Percentiles rank a stretch among this genome's conserved stretches.
These are phyloP conservation scores for Trididemnum miniatum DNA, from an alignment of 23 tunicate species.

Conservation along the genomic window DNA sequence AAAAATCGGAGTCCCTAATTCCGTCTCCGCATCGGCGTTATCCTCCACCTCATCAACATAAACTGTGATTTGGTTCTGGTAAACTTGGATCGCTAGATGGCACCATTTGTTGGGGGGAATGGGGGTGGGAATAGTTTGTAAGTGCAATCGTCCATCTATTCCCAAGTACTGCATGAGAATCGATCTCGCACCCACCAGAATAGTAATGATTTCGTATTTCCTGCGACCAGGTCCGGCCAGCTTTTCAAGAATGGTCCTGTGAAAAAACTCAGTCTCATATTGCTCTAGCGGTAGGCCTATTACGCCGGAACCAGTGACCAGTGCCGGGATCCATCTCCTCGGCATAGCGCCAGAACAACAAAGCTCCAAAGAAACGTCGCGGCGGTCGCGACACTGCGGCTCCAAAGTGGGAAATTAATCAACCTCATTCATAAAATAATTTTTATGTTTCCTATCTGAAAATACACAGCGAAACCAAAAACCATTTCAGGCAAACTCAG, in stretches of 20 bases:
- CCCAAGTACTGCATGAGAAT: slow-evolving; percentile 67
- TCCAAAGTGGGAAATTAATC: no score
- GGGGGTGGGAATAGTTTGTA: slow-evolving; percentile 26
- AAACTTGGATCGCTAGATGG: slow-evolving; percentile 80
- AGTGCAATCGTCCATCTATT: slow-evolving; percentile 37
- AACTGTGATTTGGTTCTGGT: slow-evolving; percentile 48
- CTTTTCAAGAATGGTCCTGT: slow-evolving; percentile 72
- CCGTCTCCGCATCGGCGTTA: neutral
- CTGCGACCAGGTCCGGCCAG: slow-evolving; percentile 42
- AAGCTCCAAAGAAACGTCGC: no score
- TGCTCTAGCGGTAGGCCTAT: no score
- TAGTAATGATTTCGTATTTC: slow-evolving; percentile 40
- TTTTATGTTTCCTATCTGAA: no score
- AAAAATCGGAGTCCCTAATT: slow-evolving; percentile 17
- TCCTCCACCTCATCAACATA: slow-evolving; percentile 54
- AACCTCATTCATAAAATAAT: no score
- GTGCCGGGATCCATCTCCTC: no score
- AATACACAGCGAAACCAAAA: no score
- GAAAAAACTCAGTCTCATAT: no score
- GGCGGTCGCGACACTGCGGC: no score
- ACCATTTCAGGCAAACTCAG: no score
- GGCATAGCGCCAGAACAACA: no score
- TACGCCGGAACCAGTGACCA: no score
- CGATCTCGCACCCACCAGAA: slow-evolving; percentile 46
- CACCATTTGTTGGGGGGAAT: slow-evolving; percentile 62